phyloP scores from a whole-genome alignment of 2,113 vertebrate species.

The Collichthys lucidus region DNA sequence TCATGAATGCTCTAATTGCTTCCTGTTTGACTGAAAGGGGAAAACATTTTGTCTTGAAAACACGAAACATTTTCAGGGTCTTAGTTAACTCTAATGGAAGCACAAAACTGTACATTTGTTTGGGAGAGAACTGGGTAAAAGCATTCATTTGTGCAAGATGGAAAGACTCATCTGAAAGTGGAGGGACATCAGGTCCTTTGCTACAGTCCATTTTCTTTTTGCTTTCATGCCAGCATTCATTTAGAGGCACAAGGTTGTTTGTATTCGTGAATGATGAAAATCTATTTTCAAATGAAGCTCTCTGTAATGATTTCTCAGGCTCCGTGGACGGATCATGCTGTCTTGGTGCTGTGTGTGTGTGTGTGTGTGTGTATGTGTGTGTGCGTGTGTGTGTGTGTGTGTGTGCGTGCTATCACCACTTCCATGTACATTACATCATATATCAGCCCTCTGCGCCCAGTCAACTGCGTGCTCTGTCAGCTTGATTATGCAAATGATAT shows the following conservation, averaged over 20 bases:
- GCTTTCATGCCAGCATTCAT: slow-evolving; percentile 53
- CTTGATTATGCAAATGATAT: slow-evolving; percentile 53
- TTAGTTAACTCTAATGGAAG: slow-evolving; percentile 74
- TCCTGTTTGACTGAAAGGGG: slow-evolving; percentile 45
- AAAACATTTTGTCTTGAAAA: slow-evolving; percentile 47
- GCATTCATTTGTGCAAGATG: slow-evolving; percentile 62
- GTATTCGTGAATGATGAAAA: slow-evolving; percentile 29
- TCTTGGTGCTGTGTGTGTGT: neutral
- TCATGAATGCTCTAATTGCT: slow-evolving; percentile 44
- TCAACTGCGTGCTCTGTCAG: slow-evolving; percentile 24
- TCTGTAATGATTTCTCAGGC: slow-evolving; percentile 9
- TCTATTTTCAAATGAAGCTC: slow-evolving; percentile 42
- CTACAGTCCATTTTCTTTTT: slow-evolving; percentile 56
- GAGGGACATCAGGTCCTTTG: slow-evolving; percentile 19
- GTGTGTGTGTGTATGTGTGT: no score
- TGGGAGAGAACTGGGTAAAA: slow-evolving; percentile 59
- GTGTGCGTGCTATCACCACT: no score
- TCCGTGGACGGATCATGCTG: neutral
- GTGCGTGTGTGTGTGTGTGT: no score
- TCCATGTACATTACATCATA: slow-evolving; percentile 4
- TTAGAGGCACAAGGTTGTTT: slow-evolving; percentile 52
- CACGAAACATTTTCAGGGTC: slow-evolving; percentile 58
- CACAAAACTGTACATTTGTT: slow-evolving; percentile 49
- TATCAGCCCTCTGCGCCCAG: slow-evolving; percentile 16
- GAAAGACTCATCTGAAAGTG: slow-evolving; percentile 45